Evolutionary conservation across 2,888 invertebrate species (phyloP).

Genomic region (Thecocarcelia acutangulata): DNA sequence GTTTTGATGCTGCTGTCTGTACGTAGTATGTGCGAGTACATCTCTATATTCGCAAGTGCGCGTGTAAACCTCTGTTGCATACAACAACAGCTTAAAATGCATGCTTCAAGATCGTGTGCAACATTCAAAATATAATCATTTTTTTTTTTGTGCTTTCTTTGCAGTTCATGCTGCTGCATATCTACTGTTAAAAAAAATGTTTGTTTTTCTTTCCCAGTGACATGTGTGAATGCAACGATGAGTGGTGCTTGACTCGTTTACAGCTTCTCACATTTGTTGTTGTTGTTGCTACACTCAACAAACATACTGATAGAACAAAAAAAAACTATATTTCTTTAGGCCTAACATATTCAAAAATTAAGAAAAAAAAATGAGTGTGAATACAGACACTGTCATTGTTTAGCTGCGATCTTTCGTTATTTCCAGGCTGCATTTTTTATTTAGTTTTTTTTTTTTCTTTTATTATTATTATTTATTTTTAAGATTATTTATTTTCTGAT

Average conservation of each 20-base stretch:
- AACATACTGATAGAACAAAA: conserved; percentile 10
- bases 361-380: conserved; percentile 39
- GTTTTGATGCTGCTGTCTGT: conserved; percentile 51
- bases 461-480: conserved; percentile 6
- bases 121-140: conserved; percentile 14
- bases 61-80: conserved; percentile 22
- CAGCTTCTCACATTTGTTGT: conserved; percentile 48
- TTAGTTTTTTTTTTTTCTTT: conserved; percentile 1
- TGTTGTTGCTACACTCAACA: conserved; percentile 6
- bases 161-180: conserved; percentile 49
- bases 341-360: conserved; percentile 20
- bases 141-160: conserved; percentile 3
- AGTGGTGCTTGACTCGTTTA: conserved; percentile 52
- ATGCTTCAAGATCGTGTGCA: conserved; percentile 63
- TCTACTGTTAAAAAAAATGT: conserved; percentile 14
- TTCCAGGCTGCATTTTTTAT: conserved; percentile 22
- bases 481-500: conserved; percentile 59
- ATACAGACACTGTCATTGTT: conserved; percentile 65
- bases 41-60: conserved; percentile 3
- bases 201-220: conserved; percentile 33
- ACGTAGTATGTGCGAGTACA: too few species aligned
- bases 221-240: conserved; percentile 52
- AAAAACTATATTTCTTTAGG: not conserved
- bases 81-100: conserved; percentile 30
- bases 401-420: conserved; percentile 27